A percentile compares a stretch with the other conserved stretches of the same genome.
These are phyloP conservation scores for Pseudomyrmex gracilis DNA, from an alignment of 1,140 invertebrate species.

Conservation along the genomic window DNA sequence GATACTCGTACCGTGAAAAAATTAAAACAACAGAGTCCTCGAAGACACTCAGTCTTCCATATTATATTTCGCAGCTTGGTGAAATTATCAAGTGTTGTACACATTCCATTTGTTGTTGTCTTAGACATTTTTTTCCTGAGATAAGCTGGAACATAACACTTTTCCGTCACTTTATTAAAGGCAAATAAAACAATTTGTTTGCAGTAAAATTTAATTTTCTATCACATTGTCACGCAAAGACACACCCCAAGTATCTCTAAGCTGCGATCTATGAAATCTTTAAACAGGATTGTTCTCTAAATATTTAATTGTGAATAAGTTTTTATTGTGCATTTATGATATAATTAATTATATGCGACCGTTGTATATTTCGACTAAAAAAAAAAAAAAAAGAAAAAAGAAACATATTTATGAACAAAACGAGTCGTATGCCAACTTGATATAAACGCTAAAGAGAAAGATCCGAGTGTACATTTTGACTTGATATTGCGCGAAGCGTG, in stretches of 20 bases:
- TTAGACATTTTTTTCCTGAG: too few relatives aligned
- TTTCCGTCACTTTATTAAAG: neutral
- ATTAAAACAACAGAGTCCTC: slow-evolving; percentile 6
- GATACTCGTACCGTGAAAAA: slow-evolving; percentile 12
- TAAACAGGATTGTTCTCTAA: neutral
- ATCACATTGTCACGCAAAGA: neutral
- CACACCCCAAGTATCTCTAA: neutral
- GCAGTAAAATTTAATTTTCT: neutral
- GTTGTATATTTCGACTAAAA: neutral
- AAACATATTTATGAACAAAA: neutral
- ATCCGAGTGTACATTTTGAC: neutral
- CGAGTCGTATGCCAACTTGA: neutral
- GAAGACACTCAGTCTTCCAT: slow-evolving; percentile 39
- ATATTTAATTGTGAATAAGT: slow-evolving; percentile 24
- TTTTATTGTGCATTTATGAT: slow-evolving; percentile 24
- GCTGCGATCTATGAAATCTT: slow-evolving; percentile 1
- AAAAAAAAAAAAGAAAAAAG: neutral
- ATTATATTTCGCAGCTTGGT: slow-evolving; percentile 7
- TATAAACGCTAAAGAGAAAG: slow-evolving; percentile 9
- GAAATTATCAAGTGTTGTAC: neutral
- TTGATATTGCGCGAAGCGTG: neutral
- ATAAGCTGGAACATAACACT: too few relatives aligned
- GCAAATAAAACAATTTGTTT: slow-evolving; percentile 13
- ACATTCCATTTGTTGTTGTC: slow-evolving; percentile 10
- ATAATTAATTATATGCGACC: slow-evolving; percentile 19